Base-by-base conservation (phyloP, 2,113 vertebrate species). In the Scomber japonicus region DNA sequence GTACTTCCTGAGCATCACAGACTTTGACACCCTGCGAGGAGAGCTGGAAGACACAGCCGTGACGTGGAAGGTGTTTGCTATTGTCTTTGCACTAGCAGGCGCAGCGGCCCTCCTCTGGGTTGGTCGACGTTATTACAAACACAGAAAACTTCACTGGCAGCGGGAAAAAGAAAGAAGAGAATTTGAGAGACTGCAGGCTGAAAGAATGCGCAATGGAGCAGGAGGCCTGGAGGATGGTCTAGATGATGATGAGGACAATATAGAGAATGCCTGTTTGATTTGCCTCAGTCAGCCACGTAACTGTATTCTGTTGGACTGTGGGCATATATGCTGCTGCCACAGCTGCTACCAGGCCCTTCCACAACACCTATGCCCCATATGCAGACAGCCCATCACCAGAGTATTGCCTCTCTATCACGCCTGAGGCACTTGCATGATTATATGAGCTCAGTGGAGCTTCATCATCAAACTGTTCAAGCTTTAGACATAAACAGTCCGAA, bases 311-410 rank as follows among this genome's bases (percentile, higher is more conserved):
- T 81, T 97, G 78, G 83, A 96, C 60, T 97, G 96, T 0, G 96
- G 96, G 48, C 97, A 97, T 13, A 95, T 97, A n/a, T 97, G 96
- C 91, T 97, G 96, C 90, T 97, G 97, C 90, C 93, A 94, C 79
- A 88, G 63, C 48, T 97, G 97, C 92, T 96, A 95, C 88, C 94
- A 95, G 87, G 93, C 95, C 10, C 87, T 97, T 57, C 95, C 95
- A 2, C 69, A 84, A 17, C 94, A 68, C 48, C 81, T 27, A 24
- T 97, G 97, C 78, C 97, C 97, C 78, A 96, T 97, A 56, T 97
- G 97, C 87, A 93, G 96, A 57, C 93, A 95, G 13, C 49, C 21
- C 49, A 96, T 97, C 62, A 87, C 74, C 30, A 94, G 97, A 0
- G 94, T 97, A 27, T 94, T 97, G 44, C 95, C 96, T n/a, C 93